phyloP scores from a whole-genome alignment of 2,113 vertebrate species.

The Cynocephalus volans region DNA sequence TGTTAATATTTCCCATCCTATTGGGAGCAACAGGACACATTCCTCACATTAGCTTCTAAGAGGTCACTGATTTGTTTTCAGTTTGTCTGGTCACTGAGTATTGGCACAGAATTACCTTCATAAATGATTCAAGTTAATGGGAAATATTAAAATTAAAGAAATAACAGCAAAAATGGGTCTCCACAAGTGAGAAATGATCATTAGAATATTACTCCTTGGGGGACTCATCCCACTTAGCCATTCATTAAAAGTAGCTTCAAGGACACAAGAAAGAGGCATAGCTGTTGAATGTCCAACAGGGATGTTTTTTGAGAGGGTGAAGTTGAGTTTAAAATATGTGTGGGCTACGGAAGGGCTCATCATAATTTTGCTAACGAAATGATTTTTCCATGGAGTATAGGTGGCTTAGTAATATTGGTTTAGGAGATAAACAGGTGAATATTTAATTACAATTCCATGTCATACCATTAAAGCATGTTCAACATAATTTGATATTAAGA shows the following conservation, averaged over 20 bases:
- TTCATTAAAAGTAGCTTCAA: slow-evolving; percentile 83
- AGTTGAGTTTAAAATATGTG: slow-evolving; percentile 53
- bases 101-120: slow-evolving; percentile 85
- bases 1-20: slow-evolving; percentile 82
- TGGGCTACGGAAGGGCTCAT: neutral
- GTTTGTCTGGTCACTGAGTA: slow-evolving; percentile 86
- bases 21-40: slow-evolving; percentile 77
- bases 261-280: slow-evolving; percentile 69
- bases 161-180: slow-evolving; percentile 84
- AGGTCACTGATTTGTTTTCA: slow-evolving; percentile 84
- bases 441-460: slow-evolving; percentile 28
- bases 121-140: slow-evolving; percentile 90
- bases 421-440: slow-evolving; percentile 37
- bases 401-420: slow-evolving; percentile 4
- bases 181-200: slow-evolving; percentile 80
- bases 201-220: slow-evolving; percentile 57
- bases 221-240: slow-evolving; percentile 80
- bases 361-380: neutral
- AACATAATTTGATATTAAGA: slow-evolving; percentile 49
- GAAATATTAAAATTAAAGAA: slow-evolving; percentile 89
- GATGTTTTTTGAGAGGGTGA: neutral
- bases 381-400: slow-evolving; percentile 24
- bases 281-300: neutral
- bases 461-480: neutral
- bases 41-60: slow-evolving; percentile 81